These are phyloP conservation scores for Tribolium castaneum DNA, from an alignment of 1,140 invertebrate genomes.

Conservation along the genomic window DNA sequence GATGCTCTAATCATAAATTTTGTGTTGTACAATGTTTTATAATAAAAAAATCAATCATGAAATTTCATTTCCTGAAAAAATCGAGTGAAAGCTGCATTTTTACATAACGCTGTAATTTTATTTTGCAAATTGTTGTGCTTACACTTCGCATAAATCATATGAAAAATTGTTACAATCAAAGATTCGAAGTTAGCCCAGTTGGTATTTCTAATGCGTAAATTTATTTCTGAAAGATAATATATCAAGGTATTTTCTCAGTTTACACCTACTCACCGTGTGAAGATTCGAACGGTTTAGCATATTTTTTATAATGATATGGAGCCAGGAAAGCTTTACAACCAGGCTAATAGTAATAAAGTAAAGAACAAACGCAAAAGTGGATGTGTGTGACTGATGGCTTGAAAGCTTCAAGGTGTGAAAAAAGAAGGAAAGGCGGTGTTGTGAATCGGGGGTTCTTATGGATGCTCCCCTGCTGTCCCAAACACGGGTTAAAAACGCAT, in stretches of 20 bases:
- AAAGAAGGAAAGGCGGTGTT: background rate
- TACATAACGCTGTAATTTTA: no score
- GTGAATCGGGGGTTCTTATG: background rate
- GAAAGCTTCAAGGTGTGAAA: background rate
- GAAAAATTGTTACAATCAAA: no score
- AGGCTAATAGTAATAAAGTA: background rate
- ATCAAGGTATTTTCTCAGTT: background rate
- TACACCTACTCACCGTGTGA: background rate
- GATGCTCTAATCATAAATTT: background rate
- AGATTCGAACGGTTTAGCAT: no score
- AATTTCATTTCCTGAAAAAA: no score
- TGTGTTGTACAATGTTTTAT: no score
- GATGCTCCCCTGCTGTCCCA: background rate
- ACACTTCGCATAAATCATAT: no score
- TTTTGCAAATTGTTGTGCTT: no score
- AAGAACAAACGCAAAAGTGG: background rate
- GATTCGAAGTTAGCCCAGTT: background rate
- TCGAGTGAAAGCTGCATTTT: no score
- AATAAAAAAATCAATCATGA: no score
- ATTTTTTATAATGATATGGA: background rate
- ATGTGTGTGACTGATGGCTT: background rate
- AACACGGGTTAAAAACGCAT: conserved; percentile 36
- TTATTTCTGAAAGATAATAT: background rate
- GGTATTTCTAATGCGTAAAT: background rate
- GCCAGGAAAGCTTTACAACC: background rate